Conservation (phyloP, 2,797 vertebrate genomes). For the Cryptoprocta ferox region DNA sequence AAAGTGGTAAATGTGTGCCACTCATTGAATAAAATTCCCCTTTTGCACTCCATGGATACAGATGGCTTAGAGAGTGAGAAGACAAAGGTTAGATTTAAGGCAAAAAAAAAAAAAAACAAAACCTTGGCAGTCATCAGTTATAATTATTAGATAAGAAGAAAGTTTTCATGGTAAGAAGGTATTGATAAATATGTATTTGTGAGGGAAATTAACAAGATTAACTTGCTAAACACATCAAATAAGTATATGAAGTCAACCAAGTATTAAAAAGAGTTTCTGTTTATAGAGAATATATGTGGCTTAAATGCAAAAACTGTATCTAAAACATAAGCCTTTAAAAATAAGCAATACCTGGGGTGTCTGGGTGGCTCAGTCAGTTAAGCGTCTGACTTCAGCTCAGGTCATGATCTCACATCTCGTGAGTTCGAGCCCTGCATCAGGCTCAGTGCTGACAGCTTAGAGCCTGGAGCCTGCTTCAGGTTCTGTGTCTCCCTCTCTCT, state of each 20-base stretch:
- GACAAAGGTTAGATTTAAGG: conserved; percentile 72
- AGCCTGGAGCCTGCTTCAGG: too few species aligned
- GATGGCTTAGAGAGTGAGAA: conserved; percentile 65
- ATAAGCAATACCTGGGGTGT: not conserved
- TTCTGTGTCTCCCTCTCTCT: too few species aligned
- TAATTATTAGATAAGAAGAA: conserved; percentile 72
- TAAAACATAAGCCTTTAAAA: not conserved
- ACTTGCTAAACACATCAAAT: conserved; percentile 59
- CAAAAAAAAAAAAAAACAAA: not conserved
- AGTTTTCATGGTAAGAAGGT: conserved; percentile 74
- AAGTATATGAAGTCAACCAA: conserved; percentile 64
- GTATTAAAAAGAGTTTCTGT: conserved; percentile 53
- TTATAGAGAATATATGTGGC: not conserved
- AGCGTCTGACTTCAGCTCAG: too few species aligned
- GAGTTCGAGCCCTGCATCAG: too few species aligned
- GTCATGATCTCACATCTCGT: too few species aligned
- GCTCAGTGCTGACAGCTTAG: too few species aligned
- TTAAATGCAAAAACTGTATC: not conserved
- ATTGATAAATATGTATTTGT: conserved; percentile 53
- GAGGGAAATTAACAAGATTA: conserved; percentile 78
- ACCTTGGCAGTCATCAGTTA: conserved; percentile 66
- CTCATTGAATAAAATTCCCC: conserved; percentile 64
- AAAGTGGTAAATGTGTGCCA: conserved; percentile 45
- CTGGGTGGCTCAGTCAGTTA: too few species aligned
- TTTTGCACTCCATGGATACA: conserved; percentile 49